Evolutionary conservation across 2,888 invertebrate species (phyloP).

Genomic region (Baronia brevicornis): DNA sequence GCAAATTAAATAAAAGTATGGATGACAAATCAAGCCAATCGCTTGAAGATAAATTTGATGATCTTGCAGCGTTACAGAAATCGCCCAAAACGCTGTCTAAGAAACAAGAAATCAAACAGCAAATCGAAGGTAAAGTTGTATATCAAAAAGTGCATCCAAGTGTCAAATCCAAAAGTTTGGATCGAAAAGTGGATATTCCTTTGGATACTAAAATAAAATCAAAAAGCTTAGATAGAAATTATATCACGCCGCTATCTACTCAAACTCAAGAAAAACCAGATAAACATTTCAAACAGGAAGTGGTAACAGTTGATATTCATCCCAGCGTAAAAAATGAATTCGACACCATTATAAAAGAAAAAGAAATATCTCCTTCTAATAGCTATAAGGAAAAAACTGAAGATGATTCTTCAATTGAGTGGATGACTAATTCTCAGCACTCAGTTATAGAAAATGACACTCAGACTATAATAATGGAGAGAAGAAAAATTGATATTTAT

Average conservation of each 20-base stretch:
- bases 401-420: constrained; percentile 66
- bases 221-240: constrained; percentile 81
- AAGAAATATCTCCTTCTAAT: constrained; percentile 50
- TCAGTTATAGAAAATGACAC: constrained; percentile 73
- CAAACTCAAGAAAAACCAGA: constrained; percentile 43
- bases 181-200: constrained; percentile 77
- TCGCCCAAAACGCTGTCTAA: constrained; percentile 76
- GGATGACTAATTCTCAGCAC: constrained; percentile 61
- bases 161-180: constrained; percentile 80
- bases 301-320: constrained; percentile 67
- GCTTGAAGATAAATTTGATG: constrained; percentile 77
- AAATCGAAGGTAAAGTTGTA: constrained; percentile 78
- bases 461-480: constrained; percentile 77
- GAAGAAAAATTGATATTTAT: constrained; percentile 77
- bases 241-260: constrained; percentile 59
- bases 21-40: constrained; percentile 78
- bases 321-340: constrained; percentile 43
- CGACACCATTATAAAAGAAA: constrained; percentile 29
- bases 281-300: constrained; percentile 67
- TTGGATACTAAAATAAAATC: constrained; percentile 76
- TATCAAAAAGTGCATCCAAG: constrained; percentile 71
- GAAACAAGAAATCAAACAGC: constrained; percentile 77
- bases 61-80: constrained; percentile 71
- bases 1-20: constrained; percentile 77
- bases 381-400: constrained; percentile 63